Evolutionary conservation across 1,140 invertebrate genomes (phyloP).

Genomic region (Apis florea): DNA sequence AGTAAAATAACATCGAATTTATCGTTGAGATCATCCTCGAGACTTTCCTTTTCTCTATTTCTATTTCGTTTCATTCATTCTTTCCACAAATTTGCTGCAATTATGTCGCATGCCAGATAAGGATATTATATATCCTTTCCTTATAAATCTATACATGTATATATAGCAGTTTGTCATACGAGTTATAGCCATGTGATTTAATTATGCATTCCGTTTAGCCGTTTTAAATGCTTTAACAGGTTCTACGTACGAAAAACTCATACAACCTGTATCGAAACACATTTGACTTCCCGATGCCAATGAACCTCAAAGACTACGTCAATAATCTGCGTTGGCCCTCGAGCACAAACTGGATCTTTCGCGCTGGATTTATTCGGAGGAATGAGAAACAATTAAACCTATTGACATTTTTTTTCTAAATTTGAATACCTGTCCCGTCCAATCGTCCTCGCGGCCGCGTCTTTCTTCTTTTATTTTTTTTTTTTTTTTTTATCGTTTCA

Average conservation of each 20-base stretch:
- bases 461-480: not conserved
- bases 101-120: not conserved
- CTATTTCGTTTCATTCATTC: not conserved
- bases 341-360: slow-evolving; percentile 16
- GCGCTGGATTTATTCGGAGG: not conserved
- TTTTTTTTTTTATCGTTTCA: not conserved
- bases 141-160: not conserved
- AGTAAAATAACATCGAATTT: not conserved
- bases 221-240: slow-evolving; percentile 31
- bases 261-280: slow-evolving; percentile 12
- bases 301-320: slow-evolving; percentile 23
- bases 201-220: slow-evolving; percentile 29
- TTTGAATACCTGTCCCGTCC: slow-evolving; percentile 53
- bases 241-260: slow-evolving; percentile 13
- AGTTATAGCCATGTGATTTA: not conserved
- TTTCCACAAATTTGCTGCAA: not conserved
- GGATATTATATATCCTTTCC: no score
- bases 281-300: slow-evolving; percentile 30
- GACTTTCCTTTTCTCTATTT: not conserved
- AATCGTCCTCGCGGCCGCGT: not conserved
- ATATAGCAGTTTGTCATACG: not conserved
- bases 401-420: slow-evolving; percentile 30
- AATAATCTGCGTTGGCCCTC: not conserved
- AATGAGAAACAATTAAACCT: slow-evolving; percentile 45
- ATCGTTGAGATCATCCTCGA: not conserved